These are phyloP conservation scores for Girardinichthys multiradiatus DNA, from an alignment of 2,113 vertebrate species.

Conservation along the genomic window DNA sequence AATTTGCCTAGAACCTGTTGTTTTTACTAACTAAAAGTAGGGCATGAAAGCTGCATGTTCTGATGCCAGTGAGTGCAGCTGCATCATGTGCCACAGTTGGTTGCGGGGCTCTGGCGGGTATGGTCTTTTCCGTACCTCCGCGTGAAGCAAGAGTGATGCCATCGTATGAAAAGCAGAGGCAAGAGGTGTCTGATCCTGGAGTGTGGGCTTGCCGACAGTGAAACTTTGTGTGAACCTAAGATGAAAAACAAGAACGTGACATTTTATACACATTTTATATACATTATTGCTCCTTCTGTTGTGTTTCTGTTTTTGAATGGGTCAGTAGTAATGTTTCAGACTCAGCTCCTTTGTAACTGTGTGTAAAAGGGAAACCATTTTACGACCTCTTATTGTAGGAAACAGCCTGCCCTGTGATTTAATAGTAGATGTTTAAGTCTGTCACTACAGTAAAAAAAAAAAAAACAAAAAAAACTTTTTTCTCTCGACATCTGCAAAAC, in stretches of 20 bases:
- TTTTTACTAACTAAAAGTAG: background rate
- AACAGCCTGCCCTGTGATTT: conserved; percentile 32
- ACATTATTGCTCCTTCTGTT: background rate
- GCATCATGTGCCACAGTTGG: background rate
- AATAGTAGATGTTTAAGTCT: conserved; percentile 16
- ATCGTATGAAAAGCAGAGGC: conserved; percentile 92
- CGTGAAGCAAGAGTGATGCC: conserved; percentile 90
- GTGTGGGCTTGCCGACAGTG: conserved; percentile 93
- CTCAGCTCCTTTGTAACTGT: background rate
- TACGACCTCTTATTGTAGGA: conserved; percentile 13
- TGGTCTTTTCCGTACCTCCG: conserved; percentile 82
- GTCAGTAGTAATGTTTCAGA: conserved; percentile 6
- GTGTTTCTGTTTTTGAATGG: background rate
- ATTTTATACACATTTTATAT: background rate
- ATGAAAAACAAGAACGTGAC: background rate
- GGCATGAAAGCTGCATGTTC: background rate
- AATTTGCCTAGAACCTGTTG: background rate
- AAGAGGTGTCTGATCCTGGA: conserved; percentile 89
- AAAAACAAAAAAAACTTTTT: conserved; percentile 55
- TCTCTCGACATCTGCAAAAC: conserved; percentile 45
- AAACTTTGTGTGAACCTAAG: conserved; percentile 95
- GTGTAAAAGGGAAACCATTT: conserved; percentile 1
- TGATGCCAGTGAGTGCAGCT: background rate
- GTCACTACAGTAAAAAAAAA: conserved; percentile 42
- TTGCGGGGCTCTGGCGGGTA: background rate